phyloP scores from a whole-genome alignment of 2,888 invertebrate genomes.

The Schizaphis graminum region DNA sequence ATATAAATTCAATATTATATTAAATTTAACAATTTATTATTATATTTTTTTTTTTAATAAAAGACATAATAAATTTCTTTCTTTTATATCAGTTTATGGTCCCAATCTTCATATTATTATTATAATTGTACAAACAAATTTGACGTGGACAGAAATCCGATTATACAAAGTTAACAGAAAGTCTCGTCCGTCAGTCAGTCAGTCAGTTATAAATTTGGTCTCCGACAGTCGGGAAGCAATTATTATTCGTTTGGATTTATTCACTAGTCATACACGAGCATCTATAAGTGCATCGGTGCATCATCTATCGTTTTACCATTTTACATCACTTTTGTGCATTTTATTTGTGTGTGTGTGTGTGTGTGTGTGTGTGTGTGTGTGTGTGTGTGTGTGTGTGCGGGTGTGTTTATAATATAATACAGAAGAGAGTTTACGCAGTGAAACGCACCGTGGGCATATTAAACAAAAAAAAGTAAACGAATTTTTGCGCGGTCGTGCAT shows the following conservation, averaged over 20 bases:
- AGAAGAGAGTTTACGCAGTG: not conserved
- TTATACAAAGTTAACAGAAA: too few relatives aligned
- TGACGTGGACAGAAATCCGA: not conserved
- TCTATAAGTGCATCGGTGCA: not conserved
- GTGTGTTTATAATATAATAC: not conserved
- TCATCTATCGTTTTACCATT: not conserved
- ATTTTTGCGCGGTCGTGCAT: not conserved
- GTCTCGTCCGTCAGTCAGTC: not conserved
- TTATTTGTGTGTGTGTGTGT: too few relatives aligned
- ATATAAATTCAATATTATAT: not conserved
- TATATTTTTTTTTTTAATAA: not conserved
- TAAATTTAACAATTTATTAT: not conserved
- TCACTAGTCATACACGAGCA: not conserved
- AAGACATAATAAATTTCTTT: not conserved
- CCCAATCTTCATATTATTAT: not conserved
- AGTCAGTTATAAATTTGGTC: not conserved
- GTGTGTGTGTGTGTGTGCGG: too few relatives aligned
- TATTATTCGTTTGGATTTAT: not conserved
- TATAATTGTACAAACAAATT: not conserved
- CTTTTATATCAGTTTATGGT: not conserved
- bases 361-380: not conserved
- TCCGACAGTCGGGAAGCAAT: not conserved
- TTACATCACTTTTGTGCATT: not conserved
- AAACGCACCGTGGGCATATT: not conserved
- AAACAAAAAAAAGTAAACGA: not conserved